These are phyloP conservation scores for Macaria notata DNA, from an alignment of 2,888 invertebrate genomes.

Conservation along the genomic window DNA sequence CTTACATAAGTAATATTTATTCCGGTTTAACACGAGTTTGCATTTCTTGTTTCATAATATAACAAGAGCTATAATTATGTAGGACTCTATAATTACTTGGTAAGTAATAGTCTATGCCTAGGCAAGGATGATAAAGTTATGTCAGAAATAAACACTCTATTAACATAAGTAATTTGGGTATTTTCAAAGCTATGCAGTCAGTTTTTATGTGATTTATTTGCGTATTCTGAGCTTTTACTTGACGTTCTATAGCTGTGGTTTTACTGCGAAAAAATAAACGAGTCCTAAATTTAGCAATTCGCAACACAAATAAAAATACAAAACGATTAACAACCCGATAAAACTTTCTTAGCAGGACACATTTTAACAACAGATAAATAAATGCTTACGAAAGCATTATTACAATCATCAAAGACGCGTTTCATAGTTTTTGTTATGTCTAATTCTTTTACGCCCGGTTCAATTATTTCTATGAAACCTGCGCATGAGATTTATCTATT, in stretches of 20 bases:
- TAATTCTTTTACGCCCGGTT: constrained; percentile 17
- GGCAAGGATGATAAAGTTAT: neutral
- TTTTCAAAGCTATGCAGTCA: too few species aligned
- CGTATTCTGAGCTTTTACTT: too few species aligned
- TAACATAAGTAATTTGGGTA: too few species aligned
- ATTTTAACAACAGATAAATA: constrained; percentile 12
- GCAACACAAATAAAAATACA: constrained; percentile 2
- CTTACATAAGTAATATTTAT: constrained; percentile 4
- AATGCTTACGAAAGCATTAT: constrained; percentile 16
- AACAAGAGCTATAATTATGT: neutral
- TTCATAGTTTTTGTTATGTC: constrained; percentile 19
- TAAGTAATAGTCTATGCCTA: neutral
- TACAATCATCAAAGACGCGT: constrained; percentile 16
- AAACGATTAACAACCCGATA: constrained; percentile 8
- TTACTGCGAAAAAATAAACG: too few species aligned
- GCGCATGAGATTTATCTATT: constrained; percentile 29
- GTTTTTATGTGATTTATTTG: too few species aligned
- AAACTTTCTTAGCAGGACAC: constrained; percentile 20
- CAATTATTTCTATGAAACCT: constrained; percentile 24
- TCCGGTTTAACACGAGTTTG: neutral
- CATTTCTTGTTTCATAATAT: constrained; percentile 2
- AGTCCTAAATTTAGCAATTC: neutral
- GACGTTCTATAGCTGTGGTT: too few species aligned
- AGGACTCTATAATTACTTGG: neutral
- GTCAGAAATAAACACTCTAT: neutral